Percentiles rank a stretch among this genome's conserved stretches.
These are phyloP conservation scores for Falco novaeseelandiae DNA, from an alignment of 2,797 vertebrate species.

Conservation along the genomic window DNA sequence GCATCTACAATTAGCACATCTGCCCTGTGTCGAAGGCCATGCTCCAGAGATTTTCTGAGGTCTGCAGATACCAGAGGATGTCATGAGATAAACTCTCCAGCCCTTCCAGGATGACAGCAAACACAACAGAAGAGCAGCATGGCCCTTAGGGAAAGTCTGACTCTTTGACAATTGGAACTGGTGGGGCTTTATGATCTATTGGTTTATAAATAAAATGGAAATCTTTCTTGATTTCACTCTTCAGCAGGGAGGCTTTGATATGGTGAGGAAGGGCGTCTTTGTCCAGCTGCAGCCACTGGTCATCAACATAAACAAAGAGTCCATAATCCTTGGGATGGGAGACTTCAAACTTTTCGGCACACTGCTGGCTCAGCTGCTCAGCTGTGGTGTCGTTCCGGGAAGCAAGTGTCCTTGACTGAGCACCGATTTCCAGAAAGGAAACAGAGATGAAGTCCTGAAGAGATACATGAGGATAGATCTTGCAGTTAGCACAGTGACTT, in stretches of 20 bases:
- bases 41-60: not conserved
- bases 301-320: slow-evolving; percentile 81
- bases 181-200: slow-evolving; percentile 33
- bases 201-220: slow-evolving; percentile 92
- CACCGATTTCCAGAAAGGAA: slow-evolving; percentile 84
- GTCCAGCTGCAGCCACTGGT: slow-evolving; percentile 77
- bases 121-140: not conserved
- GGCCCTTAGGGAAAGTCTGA: slow-evolving; percentile 71
- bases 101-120: not conserved
- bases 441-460: slow-evolving; percentile 93
- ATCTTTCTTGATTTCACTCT: slow-evolving; percentile 81
- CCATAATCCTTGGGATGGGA: slow-evolving; percentile 73
- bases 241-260: slow-evolving; percentile 86
- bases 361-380: slow-evolving; percentile 85
- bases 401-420: slow-evolving; percentile 87
- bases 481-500: not conserved
- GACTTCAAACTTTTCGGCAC: slow-evolving; percentile 86
- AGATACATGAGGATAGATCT: not conserved
- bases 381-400: slow-evolving; percentile 81
- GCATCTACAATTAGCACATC: not conserved
- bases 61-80: not conserved
- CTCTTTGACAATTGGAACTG: slow-evolving; percentile 68
- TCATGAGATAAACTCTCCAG: not conserved
- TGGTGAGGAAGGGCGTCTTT: slow-evolving; percentile 85
- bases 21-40: not conserved